These are phyloP conservation scores for Muschampia plurimacula DNA, from an alignment of 2,888 invertebrate genomes.

Conservation along the genomic window DNA sequence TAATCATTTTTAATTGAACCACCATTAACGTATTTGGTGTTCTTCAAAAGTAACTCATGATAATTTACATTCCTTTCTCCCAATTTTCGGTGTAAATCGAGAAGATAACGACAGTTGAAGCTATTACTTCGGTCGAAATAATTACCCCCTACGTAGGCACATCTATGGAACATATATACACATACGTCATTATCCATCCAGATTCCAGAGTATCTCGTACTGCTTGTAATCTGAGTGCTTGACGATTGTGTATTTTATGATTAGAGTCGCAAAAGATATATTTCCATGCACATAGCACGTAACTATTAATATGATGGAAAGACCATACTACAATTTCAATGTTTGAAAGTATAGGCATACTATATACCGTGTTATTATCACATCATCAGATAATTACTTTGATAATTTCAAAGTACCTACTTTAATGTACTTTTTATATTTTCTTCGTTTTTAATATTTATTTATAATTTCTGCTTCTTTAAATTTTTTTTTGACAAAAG, in stretches of 20 bases:
- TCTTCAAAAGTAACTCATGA: neutral
- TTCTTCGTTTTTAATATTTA: neutral
- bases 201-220: no score
- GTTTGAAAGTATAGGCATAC: no score
- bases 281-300: neutral
- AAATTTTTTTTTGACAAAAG: neutral
- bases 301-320: neutral
- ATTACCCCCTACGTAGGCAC: constrained; percentile 5
- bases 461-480: neutral
- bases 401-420: no score
- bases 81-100: neutral
- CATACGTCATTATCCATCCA: neutral
- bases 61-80: neutral
- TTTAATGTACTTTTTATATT: no score
- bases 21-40: no score
- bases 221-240: neutral
- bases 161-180: neutral
- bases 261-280: neutral
- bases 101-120: constrained; percentile 2
- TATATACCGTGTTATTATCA: no score
- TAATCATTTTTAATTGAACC: no score
- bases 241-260: neutral
- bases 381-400: no score
- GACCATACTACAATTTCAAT: no score
- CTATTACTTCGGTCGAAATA: constrained; percentile 16